phyloP scores from a whole-genome alignment of 2,888 invertebrate genomes.

The Pammene fasciana region DNA sequence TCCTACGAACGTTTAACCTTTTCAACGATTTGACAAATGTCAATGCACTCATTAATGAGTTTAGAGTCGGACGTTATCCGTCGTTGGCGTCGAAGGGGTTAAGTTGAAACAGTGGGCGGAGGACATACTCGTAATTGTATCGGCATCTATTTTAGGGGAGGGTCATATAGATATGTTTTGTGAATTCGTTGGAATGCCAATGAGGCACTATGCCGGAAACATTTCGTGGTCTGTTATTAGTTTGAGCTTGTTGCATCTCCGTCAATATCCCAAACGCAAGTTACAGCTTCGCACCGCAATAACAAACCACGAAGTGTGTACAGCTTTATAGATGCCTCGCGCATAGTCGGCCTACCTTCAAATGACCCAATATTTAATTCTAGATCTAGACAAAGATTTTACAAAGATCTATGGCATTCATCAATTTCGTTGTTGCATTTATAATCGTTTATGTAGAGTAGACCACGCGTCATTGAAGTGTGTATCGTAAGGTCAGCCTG shows the following conservation, averaged over 20 bases:
- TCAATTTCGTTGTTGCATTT: conserved; percentile 40
- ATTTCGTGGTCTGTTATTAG: no score
- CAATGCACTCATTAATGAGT: not conserved
- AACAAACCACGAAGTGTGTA: no score
- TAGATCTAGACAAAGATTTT: conserved; percentile 12
- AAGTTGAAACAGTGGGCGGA: not conserved
- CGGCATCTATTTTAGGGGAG: conserved; percentile 18
- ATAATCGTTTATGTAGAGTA: conserved; percentile 24
- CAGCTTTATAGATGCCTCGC: not conserved
- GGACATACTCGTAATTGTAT: not conserved
- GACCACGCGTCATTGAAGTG: conserved; percentile 17
- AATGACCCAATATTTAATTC: conserved; percentile 15
- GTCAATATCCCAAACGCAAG: no score
- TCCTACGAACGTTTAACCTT: not conserved
- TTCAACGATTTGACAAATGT: no score
- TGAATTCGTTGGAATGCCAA: not conserved
- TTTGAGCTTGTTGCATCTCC: no score
- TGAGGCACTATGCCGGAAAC: not conserved
- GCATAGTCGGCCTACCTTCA: conserved; percentile 6
- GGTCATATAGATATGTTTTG: not conserved
- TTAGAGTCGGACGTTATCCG: no score
- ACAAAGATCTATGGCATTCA: conserved; percentile 32
- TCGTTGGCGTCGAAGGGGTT: not conserved
- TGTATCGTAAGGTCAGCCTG: conserved; percentile 11
- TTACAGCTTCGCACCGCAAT: no score